Percentiles rank a stretch among this genome's conserved stretches.
phyloP scores from a whole-genome alignment of 2,888 invertebrate species.

The Caenorhabditis afra region DNA sequence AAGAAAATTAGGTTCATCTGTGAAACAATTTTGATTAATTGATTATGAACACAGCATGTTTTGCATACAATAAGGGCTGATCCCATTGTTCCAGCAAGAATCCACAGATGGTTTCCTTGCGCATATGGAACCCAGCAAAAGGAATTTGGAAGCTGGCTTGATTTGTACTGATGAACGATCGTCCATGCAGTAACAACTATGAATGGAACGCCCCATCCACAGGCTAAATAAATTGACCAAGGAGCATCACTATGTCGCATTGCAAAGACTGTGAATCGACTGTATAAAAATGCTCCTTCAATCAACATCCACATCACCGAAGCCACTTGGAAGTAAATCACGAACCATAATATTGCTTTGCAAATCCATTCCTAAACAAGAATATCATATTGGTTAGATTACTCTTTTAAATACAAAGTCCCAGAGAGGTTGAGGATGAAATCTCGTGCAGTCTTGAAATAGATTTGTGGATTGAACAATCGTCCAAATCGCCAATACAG shows the following conservation, averaged over 20 bases:
- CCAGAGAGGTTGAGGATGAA: conserved; percentile 70
- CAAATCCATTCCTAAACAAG: conserved; percentile 83
- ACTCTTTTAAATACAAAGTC: conserved; percentile 66
- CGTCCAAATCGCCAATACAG: conserved; percentile 80
- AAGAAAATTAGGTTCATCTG: conserved; percentile 82
- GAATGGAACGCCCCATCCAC: conserved; percentile 84
- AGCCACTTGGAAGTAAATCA: conserved; percentile 83
- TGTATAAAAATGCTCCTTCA: conserved; percentile 81
- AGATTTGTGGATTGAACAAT: conserved; percentile 73
- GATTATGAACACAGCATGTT: background rate
- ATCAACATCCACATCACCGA: conserved; percentile 85
- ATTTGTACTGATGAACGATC: conserved; percentile 79
- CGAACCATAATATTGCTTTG: conserved; percentile 82
- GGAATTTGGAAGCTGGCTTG: conserved; percentile 59
- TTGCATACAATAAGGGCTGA: conserved; percentile 80
- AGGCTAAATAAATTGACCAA: conserved; percentile 83
- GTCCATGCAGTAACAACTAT: conserved; percentile 82
- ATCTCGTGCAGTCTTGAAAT: conserved; percentile 78
- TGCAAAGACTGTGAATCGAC: conserved; percentile 83
- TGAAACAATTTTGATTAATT: conserved; percentile 52
- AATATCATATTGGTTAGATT: background rate
- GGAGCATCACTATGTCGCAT: conserved; percentile 83
- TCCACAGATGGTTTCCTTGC: conserved; percentile 79
- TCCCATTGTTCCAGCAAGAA: conserved; percentile 81
- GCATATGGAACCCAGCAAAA: conserved; percentile 82